Evolutionary conservation across 2,888 invertebrate species (phyloP), one percentile per base, ranked within the genome.

Genomic region (Cephus pulcher): DNA sequence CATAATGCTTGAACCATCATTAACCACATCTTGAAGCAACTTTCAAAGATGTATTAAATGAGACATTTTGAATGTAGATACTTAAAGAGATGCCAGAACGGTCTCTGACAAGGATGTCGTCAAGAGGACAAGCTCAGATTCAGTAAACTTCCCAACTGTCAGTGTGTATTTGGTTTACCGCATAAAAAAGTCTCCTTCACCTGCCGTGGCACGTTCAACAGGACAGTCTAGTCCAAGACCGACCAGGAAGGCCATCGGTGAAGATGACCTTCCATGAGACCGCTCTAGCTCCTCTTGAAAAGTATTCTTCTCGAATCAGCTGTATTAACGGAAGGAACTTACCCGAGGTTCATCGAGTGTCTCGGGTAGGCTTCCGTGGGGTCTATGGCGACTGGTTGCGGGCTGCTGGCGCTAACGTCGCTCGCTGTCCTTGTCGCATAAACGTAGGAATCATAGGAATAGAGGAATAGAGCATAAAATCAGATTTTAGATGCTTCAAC

Each of bases 281-380:
- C 56, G 56, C 23, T 56, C 56, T 56, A 23, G 9, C 56, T 56
- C 23, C 23, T 23, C 56, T 56, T 56, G 2, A 56, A 40, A 56
- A 56, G 56, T 56, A 71, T 34, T 71, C 30, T 71, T 23, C 6
- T 34, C 2, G 2, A 34, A 30, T 71, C 34, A 33, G 71, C 71
- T 9, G 37, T 81, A 83, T 83, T 81, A 82, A 84, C 74, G 32
- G 56, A 40, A 76, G 9, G 32, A 84, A 80, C 85, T 85, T 81
- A 85, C 85, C 85, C 81, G 80, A 85, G 83, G 78, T 80, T 82
- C 84, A 85, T 85, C 80, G 82, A 84, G 81, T 81, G 82, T 82
- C 71, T 71, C 80, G 77, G 79, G 74, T 77, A 82, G 76, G 81
- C 80, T 82, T 81, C 80, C 76, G 79, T 74, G 79, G 82, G 80